Evolutionary conservation across 2,888 invertebrate species (phyloP).

Genomic region (Drosophila mimetica): DNA sequence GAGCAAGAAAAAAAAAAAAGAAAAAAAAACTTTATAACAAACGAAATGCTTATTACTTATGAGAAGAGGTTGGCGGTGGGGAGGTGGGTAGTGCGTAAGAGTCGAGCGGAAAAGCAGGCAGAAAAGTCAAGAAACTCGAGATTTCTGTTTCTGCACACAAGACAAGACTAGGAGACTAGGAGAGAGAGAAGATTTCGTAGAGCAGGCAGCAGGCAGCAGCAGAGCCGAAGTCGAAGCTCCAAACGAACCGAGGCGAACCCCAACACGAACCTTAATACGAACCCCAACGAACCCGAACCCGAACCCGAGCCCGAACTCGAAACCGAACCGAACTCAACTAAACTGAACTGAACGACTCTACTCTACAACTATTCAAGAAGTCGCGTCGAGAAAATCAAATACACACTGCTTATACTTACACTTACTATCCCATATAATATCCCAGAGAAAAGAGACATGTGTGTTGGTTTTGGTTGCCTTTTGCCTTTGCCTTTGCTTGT

Average conservation of each 20-base stretch:
- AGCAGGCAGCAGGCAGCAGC: slow-evolving; percentile 27
- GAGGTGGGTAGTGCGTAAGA: slow-evolving; percentile 33
- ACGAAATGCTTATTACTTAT: slow-evolving; percentile 38
- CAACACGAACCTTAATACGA: slow-evolving; percentile 16
- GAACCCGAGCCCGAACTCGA: slow-evolving; percentile 14
- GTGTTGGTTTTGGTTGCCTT: slow-evolving; percentile 23
- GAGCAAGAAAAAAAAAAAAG: slow-evolving; percentile 23
- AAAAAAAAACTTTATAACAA: slow-evolving; percentile 35
- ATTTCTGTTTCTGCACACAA: slow-evolving; percentile 50
- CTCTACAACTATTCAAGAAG: slow-evolving; percentile 67
- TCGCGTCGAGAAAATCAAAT: slow-evolving; percentile 69
- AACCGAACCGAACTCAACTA: slow-evolving; percentile 9
- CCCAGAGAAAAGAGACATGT: slow-evolving; percentile 22
- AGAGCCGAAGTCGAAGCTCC: slow-evolving; percentile 44
- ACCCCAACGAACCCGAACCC: slow-evolving; percentile 13
- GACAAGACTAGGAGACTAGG: slow-evolving; percentile 22
- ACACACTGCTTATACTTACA: slow-evolving; percentile 77
- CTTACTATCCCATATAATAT: slow-evolving; percentile 63
- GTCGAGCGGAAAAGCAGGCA: slow-evolving; percentile 43
- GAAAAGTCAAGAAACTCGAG: slow-evolving; percentile 78
- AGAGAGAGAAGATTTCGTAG: slow-evolving; percentile 16
- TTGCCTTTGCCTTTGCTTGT: slow-evolving; percentile 24
- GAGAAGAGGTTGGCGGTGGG: slow-evolving; percentile 31
- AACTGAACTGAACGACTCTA: slow-evolving; percentile 14
- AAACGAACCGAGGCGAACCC: slow-evolving; percentile 17